Evolutionary conservation across 2,888 invertebrate genomes (phyloP).

Genomic region (Sylvicola cinctus): DNA sequence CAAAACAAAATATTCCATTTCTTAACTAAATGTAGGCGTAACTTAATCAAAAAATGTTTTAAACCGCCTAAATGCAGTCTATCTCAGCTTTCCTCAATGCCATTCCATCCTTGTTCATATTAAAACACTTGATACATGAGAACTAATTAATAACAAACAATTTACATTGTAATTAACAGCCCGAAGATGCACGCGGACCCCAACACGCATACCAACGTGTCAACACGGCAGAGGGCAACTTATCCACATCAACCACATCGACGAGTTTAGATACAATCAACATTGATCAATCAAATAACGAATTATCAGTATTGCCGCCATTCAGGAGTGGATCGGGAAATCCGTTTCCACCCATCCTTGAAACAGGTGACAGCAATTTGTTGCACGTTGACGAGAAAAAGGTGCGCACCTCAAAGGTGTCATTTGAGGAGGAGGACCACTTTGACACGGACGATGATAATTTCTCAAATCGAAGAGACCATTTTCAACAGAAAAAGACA

Average conservation of each 20-base stretch:
- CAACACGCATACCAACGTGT: slow-evolving; percentile 23
- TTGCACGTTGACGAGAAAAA: slow-evolving; percentile 11
- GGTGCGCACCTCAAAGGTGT: slow-evolving; percentile 23
- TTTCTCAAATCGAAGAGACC: slow-evolving; percentile 22
- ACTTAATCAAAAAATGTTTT: too few relatives aligned
- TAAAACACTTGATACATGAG: too few relatives aligned
- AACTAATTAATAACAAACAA: too few relatives aligned
- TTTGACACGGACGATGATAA: slow-evolving; percentile 25
- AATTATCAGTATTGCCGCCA: slow-evolving; percentile 5
- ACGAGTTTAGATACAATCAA: slow-evolving; percentile 32
- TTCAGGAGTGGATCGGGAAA: slow-evolving; percentile 4
- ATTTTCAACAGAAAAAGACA: slow-evolving; percentile 24
- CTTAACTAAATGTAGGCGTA: too few relatives aligned
- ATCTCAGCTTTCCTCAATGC: too few relatives aligned
- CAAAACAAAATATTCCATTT: too few relatives aligned
- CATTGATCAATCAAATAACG: slow-evolving; percentile 8
- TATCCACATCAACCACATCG: slow-evolving; percentile 37
- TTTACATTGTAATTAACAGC: too few relatives aligned
- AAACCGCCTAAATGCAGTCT: too few relatives aligned
- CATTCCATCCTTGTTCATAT: too few relatives aligned
- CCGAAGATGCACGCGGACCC: too few relatives aligned
- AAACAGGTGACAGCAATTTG: slow-evolving; percentile 5
- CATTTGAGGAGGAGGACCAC: slow-evolving; percentile 13
- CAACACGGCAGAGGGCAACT: slow-evolving; percentile 21
- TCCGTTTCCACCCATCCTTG: slow-evolving; percentile 6